Evolutionary conservation across 2,113 vertebrate genomes (phyloP), one percentile per base, ranked within the genome.

Genomic region (Daubentonia madagascariensis): DNA sequence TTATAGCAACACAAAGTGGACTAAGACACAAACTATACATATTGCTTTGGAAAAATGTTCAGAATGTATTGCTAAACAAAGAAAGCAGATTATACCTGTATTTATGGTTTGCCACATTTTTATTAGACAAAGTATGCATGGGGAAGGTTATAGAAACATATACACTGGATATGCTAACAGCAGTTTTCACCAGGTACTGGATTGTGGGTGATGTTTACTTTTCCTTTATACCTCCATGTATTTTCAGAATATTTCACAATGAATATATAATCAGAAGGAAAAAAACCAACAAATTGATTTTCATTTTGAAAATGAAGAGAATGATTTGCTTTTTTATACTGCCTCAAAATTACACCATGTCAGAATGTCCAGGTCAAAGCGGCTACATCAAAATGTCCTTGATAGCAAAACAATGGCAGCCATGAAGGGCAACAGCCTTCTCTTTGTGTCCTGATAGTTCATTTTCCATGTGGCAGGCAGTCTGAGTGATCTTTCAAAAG

Each of bases 221-320:
- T 95, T 89, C 81, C 85, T 97, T 97, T 61, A 63, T 72, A 35
- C 10, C 4, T 78, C 75, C 8, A 81, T 67, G 14, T 92, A 76
- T 94, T 92, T 70, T 92, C 43, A 92, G 57, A 87, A 35, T 87
- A 94, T 94, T 67, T 94, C 79, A 94, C 43, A 78, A 7, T 80
- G 40, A 90, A 40, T n/a, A 35, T 80, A 88, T 50, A 87, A 54
- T 63, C 45, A 85, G 67, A 79, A 91, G 20, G 50, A 61, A 40
- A 84, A 84, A 85, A 68, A 30, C 17, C 35, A 87, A 80, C 61
- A 89, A 88, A 88, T 18, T 25, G 45, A 37, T 45, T n/a, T 95
- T 96, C 45, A 59, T 92, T 96, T 85, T 89, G 54, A 73, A 94
- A 95, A 68, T 70, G 59, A 93, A 76, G 73, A 75, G 84, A 91